Base-by-base conservation (phyloP, 2,888 invertebrate genomes). In the Hesperia comma region DNA sequence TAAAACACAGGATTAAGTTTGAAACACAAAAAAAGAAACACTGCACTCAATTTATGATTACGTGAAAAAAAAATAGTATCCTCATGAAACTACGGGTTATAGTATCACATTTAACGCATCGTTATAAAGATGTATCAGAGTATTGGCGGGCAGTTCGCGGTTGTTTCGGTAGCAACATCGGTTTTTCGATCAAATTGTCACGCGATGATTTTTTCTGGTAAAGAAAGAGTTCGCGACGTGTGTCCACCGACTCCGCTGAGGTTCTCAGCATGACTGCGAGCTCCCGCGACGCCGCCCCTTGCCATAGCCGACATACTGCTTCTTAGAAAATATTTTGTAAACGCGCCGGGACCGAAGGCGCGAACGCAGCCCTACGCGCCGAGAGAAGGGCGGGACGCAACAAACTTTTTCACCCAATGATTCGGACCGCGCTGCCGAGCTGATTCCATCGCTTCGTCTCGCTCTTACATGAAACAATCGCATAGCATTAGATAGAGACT, bases 221-320 rank as follows among this genome's bases (percentile, higher is more conserved):
- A 78, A 83, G 86, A 85, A 85, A 88, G 79, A 82, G 75, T 81
- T 88, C 92, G 89, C 92, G 88, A 85, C 90, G 85, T 90, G 90
- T 84, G 88, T 86, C 90, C 92, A 85, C 86, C 87, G 85, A 78
- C 87, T 88, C 85, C 85, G 90, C 90, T 86, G 92, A 92, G 88
- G 80, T 75, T 86, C 92, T 87, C 92, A 92, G 92, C 92, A 92
- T 92, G 92, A 92, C 92, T 92, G 92, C 89, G 86, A 83, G 88
- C 89, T 88, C 92, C 92, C 90, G 90, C 90, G 88, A 84, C 86
- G 91, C 83, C 90, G 89, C 90, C 91, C 91, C 90, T 89, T 84
- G 84, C 76, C 74, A 80, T 83, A 82, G 80, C 88, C 87, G 90
- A 88, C 90, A 89, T 90, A 87, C 89, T 88, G 87, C 87, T 90